Base-by-base conservation (phyloP, 1,140 invertebrate species). In the Euura saliciscinereae region DNA sequence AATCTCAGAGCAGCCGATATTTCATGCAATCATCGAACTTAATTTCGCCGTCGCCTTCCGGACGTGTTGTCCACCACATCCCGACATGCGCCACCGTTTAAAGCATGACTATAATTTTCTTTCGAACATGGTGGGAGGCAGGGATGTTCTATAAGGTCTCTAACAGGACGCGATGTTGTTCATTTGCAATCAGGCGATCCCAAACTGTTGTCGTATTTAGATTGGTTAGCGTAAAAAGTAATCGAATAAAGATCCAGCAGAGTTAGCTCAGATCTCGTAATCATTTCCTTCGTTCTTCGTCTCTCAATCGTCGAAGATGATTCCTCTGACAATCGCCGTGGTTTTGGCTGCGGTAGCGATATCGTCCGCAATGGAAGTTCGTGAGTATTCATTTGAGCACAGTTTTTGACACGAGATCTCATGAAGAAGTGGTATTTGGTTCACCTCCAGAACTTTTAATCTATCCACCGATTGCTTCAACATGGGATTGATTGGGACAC, bases 151-250 rank as follows among this genome's bases (percentile, higher is more conserved):
- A 81, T 81, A 81, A 81, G 78, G 77, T 75, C 78, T 76, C 78
- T 77, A 75, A 71, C 66, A 73, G 46, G 75, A 59, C 77, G 72
- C 76, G 51, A 73, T 74, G 65, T 70, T 67, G 75, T 76, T 74
- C 78, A 81, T 75, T 81, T 80, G 76, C 76, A 67, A 77, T 45
- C 66, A 78, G 75, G 73, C 77, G 74, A 79, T 76, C 77, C 77
- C 74, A 76, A 75, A 78, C 77, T 76, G 69, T 46, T 45, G 67
- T 66, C 28, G 28, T 28, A 28, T 28, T 28, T 28, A 28, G 28
- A 28, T 1, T 28, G 43, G 59, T 5, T 3, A 51, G 67, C 45
- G 59, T 59, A 8, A 59, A 4, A 11, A 59, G 2, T 8, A 8
- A 59, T 0, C 1, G 51, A 59, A 11, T 4, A 59, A 8, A n/a